These are phyloP conservation scores for Drosophila neocordata DNA, from an alignment of 1,140 invertebrate genomes.

Conservation along the genomic window DNA sequence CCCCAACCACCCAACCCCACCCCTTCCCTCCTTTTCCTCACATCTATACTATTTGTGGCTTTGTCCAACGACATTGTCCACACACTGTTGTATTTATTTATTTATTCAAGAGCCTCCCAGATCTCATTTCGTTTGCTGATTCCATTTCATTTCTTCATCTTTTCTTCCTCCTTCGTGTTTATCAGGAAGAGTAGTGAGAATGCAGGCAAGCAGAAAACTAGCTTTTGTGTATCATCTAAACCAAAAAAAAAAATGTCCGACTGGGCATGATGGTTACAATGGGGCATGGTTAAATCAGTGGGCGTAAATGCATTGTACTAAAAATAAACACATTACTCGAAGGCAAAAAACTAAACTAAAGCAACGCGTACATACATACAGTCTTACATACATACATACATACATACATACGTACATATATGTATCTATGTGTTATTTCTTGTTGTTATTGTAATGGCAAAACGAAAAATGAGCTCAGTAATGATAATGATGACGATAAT, in stretches of 20 bases:
- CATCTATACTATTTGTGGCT: too few relatives aligned
- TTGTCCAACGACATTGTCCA: background rate
- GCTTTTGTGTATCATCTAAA: constrained; percentile 19
- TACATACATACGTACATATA: too few relatives aligned
- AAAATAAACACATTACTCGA: constrained; percentile 68
- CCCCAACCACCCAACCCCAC: background rate
- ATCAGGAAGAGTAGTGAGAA: constrained; percentile 55
- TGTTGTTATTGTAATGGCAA: background rate
- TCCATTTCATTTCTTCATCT: constrained; percentile 68
- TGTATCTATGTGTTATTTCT: too few relatives aligned
- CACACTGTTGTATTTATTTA: constrained; percentile 45
- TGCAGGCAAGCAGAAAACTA: constrained; percentile 66
- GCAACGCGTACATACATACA: background rate
- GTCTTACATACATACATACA: too few relatives aligned
- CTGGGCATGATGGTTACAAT: constrained; percentile 9
- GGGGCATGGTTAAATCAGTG: constrained; percentile 19
- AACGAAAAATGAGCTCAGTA: constrained; percentile 4
- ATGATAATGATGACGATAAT: background rate
- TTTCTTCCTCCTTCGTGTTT: background rate
- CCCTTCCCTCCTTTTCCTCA: too few relatives aligned
- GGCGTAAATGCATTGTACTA: constrained; percentile 59
- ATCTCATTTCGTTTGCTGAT: constrained; percentile 43
- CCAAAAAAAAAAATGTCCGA: background rate
- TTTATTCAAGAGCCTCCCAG: constrained; percentile 56
- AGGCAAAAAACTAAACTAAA: constrained; percentile 37